These are phyloP conservation scores for Perca schrenkii DNA, from an alignment of 2,113 vertebrate genomes.

Conservation along the genomic window DNA sequence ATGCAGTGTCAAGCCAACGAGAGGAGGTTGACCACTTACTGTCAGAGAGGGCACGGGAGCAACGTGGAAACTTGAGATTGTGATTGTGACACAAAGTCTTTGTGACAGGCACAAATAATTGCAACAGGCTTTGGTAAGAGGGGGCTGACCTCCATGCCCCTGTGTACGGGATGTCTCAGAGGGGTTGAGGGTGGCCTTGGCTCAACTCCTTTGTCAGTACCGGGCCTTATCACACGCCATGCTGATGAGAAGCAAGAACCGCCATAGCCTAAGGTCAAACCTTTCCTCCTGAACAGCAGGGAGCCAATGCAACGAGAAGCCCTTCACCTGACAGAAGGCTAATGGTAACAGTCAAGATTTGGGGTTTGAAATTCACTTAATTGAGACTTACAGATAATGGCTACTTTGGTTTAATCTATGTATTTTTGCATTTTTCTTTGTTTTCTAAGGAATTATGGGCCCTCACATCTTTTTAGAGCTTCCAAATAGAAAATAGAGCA, in stretches of 20 bases:
- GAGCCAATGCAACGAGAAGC: slow-evolving; percentile 32
- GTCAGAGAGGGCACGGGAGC: slow-evolving; percentile 65
- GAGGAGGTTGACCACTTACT: slow-evolving; percentile 40
- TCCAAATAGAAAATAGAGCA: background rate
- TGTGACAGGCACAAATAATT: slow-evolving; percentile 74
- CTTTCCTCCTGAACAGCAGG: slow-evolving; percentile 1
- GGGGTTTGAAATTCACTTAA: background rate
- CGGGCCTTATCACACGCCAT: background rate
- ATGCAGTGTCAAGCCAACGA: slow-evolving; percentile 53
- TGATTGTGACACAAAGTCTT: slow-evolving; percentile 73
- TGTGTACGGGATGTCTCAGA: slow-evolving; percentile 35
- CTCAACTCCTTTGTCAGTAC: slow-evolving; percentile 50
- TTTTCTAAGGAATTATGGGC: background rate
- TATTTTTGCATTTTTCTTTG: background rate
- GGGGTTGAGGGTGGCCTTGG: slow-evolving; percentile 33
- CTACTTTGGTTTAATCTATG: slow-evolving; percentile 2
- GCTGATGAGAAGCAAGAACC: slow-evolving; percentile 13
- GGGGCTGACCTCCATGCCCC: slow-evolving; percentile 56
- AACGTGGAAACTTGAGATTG: slow-evolving; percentile 57
- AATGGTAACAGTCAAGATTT: slow-evolving; percentile 21
- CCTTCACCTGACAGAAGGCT: slow-evolving; percentile 46
- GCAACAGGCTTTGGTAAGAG: slow-evolving; percentile 45
- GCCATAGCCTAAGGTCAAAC: slow-evolving; percentile 25
- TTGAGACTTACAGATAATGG: background rate
- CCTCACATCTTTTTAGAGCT: background rate